These are phyloP conservation scores for Menidia menidia DNA, from an alignment of 2,797 vertebrate genomes.

Conservation along the genomic window DNA sequence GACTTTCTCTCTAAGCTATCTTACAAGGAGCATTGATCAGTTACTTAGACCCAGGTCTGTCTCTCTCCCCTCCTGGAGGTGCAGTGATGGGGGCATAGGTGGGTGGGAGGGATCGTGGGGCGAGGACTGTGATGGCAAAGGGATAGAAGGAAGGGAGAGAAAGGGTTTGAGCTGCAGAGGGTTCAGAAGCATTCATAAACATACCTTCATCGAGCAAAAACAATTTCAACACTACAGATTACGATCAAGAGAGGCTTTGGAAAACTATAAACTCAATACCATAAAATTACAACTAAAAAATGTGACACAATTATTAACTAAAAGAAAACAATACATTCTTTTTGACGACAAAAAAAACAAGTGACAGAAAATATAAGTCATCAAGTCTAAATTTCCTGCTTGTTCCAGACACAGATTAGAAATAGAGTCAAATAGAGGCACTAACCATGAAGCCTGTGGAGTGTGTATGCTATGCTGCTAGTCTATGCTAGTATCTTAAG, in stretches of 20 bases:
- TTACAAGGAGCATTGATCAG: not conserved
- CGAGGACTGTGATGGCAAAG: slow-evolving; percentile 34
- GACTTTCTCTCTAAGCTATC: not conserved
- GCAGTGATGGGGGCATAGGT: slow-evolving; percentile 39
- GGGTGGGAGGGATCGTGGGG: slow-evolving; percentile 5
- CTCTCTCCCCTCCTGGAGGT: slow-evolving; percentile 54
- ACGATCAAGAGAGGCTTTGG: slow-evolving; percentile 2
- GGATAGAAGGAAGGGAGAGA: slow-evolving; percentile 38
- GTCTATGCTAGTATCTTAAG: no score
- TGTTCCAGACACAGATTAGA: slow-evolving; percentile 24
- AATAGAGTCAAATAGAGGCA: not conserved
- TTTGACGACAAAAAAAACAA: slow-evolving; percentile 9
- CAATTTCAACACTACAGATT: slow-evolving; percentile 37
- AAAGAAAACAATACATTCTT: slow-evolving; percentile 13
- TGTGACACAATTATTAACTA: slow-evolving; percentile 7
- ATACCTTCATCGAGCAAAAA: slow-evolving; percentile 44
- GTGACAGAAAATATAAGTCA: slow-evolving; percentile 49
- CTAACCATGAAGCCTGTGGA: no score
- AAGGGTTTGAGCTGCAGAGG: slow-evolving; percentile 72
- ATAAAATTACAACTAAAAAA: slow-evolving; percentile 9
- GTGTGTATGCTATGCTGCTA: no score
- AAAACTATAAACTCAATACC: not conserved
- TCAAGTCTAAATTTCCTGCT: slow-evolving; percentile 45
- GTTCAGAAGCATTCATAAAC: slow-evolving; percentile 57
- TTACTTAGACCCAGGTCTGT: slow-evolving; percentile 67